phyloP scores from a whole-genome alignment of 2,888 invertebrate species.

The Globia sparganii region DNA sequence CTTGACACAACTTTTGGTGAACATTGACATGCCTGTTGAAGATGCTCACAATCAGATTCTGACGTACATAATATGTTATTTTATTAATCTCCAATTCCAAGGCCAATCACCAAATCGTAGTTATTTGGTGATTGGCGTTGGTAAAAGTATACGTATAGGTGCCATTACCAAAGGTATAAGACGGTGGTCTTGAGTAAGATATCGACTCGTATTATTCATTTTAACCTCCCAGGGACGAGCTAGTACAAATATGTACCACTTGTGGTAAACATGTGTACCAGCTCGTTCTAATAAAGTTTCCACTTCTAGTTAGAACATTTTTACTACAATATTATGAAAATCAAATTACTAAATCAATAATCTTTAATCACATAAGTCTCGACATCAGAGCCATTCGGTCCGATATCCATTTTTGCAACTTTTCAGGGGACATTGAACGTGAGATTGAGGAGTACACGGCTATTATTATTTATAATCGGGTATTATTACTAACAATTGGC shows the following conservation, averaged over 20 bases:
- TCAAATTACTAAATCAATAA: neutral
- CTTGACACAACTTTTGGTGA: constrained; percentile 75
- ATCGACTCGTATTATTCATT: neutral
- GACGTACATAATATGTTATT: too few relatives aligned
- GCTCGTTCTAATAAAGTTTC: too few relatives aligned
- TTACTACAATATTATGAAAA: neutral
- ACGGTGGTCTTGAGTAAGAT: neutral
- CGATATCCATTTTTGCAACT: neutral
- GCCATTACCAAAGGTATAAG: too few relatives aligned
- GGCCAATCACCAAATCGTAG: neutral
- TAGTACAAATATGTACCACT: too few relatives aligned
- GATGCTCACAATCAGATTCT: neutral
- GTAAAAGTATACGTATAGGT: neutral
- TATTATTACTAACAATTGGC: neutral
- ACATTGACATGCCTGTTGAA: constrained; percentile 79
- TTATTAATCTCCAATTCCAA: neutral
- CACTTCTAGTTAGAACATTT: neutral
- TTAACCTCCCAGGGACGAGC: neutral
- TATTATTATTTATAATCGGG: neutral
- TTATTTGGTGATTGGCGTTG: neutral
- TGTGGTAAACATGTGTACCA: too few relatives aligned
- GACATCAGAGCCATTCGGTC: neutral
- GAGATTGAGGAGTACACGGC: neutral
- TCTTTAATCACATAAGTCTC: neutral
- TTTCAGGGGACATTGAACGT: neutral